phyloP scores from a whole-genome alignment of 2,888 invertebrate genomes.

The Pteria penguin region DNA sequence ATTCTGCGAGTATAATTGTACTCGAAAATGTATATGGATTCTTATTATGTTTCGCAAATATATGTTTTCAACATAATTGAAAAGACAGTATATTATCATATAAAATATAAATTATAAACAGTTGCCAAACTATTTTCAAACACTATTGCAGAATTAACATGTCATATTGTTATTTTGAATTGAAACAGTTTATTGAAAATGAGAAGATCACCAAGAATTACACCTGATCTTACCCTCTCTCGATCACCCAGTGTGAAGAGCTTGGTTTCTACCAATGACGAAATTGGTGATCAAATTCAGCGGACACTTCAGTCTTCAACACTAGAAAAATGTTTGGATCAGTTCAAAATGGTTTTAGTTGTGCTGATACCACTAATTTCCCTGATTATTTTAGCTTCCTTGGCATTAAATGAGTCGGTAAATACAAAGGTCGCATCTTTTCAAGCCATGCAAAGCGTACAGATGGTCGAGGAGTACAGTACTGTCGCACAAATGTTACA shows the following conservation, averaged over 20 bases:
- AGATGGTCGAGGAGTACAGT: background rate
- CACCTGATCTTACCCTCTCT: background rate
- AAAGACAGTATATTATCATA: too few relatives aligned
- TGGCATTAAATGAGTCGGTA: conserved; percentile 2
- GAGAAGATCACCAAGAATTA: too few relatives aligned
- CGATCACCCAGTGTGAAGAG: background rate
- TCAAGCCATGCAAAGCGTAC: background rate
- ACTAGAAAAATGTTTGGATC: background rate
- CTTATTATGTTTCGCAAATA: too few relatives aligned
- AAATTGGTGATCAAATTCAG: background rate
- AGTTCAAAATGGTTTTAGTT: conserved; percentile 31
- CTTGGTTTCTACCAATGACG: background rate
- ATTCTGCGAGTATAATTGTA: too few relatives aligned
- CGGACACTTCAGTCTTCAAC: background rate
- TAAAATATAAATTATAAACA: too few relatives aligned
- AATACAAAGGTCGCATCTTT: background rate
- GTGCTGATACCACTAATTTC: conserved; percentile 11
- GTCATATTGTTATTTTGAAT: too few relatives aligned
- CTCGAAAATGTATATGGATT: too few relatives aligned
- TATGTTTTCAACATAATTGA: too few relatives aligned
- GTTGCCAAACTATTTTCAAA: too few relatives aligned
- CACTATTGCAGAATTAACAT: too few relatives aligned
- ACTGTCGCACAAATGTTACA: conserved; percentile 9
- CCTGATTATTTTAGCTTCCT: conserved; percentile 19
- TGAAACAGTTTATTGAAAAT: too few relatives aligned